Conservation (phyloP, 2,113 vertebrate genomes). For the Nothoprocta pentlandii region DNA sequence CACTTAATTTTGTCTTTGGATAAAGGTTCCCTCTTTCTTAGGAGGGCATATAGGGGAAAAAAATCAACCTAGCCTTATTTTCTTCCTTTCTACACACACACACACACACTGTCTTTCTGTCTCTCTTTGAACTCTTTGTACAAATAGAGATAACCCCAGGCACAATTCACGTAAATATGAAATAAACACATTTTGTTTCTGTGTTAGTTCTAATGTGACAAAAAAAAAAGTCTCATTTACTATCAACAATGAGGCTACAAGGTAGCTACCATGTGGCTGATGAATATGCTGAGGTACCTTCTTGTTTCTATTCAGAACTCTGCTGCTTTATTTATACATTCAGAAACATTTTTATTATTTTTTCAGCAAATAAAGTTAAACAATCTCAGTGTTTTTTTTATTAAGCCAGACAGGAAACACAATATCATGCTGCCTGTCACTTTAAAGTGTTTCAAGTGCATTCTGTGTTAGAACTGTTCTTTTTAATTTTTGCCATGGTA, state of each 20-base stretch:
- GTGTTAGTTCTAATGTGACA: conserved; percentile 67
- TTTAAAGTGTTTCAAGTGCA: conserved; percentile 53
- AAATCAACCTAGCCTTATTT: conserved; percentile 59
- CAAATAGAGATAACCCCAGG: conserved; percentile 71
- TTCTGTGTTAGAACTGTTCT: conserved; percentile 73
- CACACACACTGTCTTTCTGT: conserved; percentile 31
- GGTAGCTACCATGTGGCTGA: conserved; percentile 84
- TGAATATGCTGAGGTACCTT: conserved; percentile 80
- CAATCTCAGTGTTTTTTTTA: conserved; percentile 70
- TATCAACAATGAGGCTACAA: conserved; percentile 78
- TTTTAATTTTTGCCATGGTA: conserved; percentile 42
- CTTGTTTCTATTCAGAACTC: conserved; percentile 78
- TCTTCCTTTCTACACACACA: conserved; percentile 55
- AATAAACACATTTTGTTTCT: conserved; percentile 72
- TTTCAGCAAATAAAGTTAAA: conserved; percentile 72
- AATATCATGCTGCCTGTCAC: conserved; percentile 49
- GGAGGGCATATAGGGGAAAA: conserved; percentile 38
- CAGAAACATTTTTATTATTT: conserved; percentile 75
- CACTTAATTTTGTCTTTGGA: conserved; percentile 62
- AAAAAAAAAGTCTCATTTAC: conserved; percentile 78
- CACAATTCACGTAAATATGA: conserved; percentile 75
- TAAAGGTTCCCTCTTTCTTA: conserved; percentile 41
- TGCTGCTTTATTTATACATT: conserved; percentile 82
- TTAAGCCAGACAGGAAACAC: conserved; percentile 53
- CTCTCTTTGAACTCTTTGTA: conserved; percentile 64